Evolutionary conservation across 2,113 vertebrate genomes (phyloP).

Genomic region (Gavia stellata): DNA sequence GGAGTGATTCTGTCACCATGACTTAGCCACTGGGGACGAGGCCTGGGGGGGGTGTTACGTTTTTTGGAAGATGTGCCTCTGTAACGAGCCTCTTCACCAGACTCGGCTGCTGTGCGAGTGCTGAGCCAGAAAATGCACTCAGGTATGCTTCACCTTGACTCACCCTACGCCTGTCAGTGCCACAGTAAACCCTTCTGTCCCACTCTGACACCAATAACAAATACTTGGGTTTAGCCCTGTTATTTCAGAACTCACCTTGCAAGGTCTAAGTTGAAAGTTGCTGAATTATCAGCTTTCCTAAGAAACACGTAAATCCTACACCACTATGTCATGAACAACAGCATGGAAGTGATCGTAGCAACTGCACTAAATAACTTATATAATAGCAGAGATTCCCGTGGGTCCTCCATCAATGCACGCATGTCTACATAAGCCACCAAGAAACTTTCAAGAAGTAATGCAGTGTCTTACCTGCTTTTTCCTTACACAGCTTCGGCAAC

Average conservation of each 20-base stretch:
- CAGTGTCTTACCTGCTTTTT: slow-evolving; percentile 76
- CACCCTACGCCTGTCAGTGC: rapidly evolving
- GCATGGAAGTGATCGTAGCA: neutral
- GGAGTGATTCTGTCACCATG: neutral
- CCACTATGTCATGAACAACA: neutral
- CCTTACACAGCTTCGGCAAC: slow-evolving; percentile 69
- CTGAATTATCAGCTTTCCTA: neutral
- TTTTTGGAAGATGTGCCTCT: neutral
- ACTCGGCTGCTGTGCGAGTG: neutral
- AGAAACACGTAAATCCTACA: neutral
- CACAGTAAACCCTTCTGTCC: neutral
- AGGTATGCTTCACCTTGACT: rapidly evolving
- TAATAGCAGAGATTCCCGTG: neutral
- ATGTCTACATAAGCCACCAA: neutral
- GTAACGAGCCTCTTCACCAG: neutral
- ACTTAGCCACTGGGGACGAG: neutral
- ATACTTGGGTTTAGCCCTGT: neutral
- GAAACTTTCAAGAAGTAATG: neutral
- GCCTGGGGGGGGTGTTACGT: no score
- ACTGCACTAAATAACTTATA: neutral
- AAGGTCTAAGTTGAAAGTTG: neutral
- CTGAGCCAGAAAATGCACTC: neutral
- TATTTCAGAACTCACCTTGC: neutral
- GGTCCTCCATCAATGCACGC: neutral
- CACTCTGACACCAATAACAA: neutral